Percentiles rank a stretch among this genome's conserved stretches.
These are phyloP conservation scores for Leucophenga montana DNA, from an alignment of 2,888 invertebrate genomes.

Conservation along the genomic window DNA sequence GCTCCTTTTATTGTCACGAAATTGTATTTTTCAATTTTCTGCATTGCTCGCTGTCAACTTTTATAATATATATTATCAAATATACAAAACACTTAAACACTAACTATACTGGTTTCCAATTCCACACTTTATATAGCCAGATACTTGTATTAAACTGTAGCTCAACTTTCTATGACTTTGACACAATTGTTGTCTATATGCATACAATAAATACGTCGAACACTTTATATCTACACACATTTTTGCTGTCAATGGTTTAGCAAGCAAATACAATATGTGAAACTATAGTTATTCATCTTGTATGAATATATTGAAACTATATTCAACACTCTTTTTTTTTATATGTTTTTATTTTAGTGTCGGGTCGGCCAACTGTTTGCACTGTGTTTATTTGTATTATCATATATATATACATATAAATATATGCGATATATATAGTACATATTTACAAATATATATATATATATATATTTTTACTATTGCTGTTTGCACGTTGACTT, in stretches of 20 bases:
- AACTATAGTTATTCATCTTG: background rate
- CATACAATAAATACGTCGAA: background rate
- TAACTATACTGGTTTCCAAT: background rate
- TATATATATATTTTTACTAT: background rate
- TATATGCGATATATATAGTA: too few species aligned
- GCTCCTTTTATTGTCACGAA: too few species aligned
- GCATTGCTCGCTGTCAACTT: too few species aligned
- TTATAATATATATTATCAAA: background rate
- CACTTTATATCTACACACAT: background rate
- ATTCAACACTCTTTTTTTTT: background rate
- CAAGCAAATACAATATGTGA: background rate
- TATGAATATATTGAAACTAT: background rate
- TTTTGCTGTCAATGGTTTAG: background rate
- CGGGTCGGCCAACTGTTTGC: background rate
- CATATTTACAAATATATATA: background rate
- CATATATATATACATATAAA: background rate
- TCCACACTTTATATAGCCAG: too few species aligned
- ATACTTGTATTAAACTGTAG: background rate
- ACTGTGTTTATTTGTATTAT: background rate
- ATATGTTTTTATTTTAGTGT: background rate
- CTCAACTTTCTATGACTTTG: slow-evolving; percentile 9
- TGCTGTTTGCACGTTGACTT: background rate
- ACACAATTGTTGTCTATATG: slow-evolving; percentile 12
- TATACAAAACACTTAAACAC: background rate
- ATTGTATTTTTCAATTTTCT: too few species aligned